A percentile compares a stretch with the other conserved stretches of the same genome.
phyloP scores from a whole-genome alignment of 2,797 vertebrate species.

The Mus caroli region DNA sequence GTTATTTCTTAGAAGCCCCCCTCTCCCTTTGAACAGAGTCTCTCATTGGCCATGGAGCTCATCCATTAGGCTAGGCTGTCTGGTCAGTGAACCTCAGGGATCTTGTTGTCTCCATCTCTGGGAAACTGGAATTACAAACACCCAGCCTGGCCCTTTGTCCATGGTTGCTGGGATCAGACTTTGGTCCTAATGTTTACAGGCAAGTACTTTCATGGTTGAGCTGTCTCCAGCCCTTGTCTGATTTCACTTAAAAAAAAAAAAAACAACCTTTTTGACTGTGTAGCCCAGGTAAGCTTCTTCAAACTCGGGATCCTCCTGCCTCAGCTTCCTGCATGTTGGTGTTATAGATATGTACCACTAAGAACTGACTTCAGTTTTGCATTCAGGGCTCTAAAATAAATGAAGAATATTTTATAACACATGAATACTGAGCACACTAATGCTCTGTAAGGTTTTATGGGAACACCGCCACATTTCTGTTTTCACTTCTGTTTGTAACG shows the following conservation, averaged over 20 bases:
- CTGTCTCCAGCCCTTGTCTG: not conserved
- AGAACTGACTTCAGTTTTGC: not conserved
- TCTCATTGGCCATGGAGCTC: not conserved
- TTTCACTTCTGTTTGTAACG: not conserved
- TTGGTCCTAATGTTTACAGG: not conserved
- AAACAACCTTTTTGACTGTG: not conserved
- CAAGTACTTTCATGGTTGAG: not conserved
- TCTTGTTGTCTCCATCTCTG: not conserved
- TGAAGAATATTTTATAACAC: not conserved
- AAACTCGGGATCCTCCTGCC: not conserved
- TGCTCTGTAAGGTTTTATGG: slow-evolving; percentile 53
- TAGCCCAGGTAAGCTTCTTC: not conserved
- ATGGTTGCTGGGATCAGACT: not conserved
- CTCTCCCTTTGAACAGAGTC: not conserved
- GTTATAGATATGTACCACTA: not conserved
- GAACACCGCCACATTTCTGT: not conserved
- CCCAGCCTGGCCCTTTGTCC: not conserved
- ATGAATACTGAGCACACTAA: not conserved
- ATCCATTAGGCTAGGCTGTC: too few species aligned
- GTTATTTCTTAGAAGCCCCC: not conserved
- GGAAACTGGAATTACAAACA: not conserved
- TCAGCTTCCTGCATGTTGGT: not conserved
- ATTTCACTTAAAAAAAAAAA: not conserved
- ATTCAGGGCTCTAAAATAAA: not conserved
- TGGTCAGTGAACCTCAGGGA: not conserved